These are phyloP conservation scores for Nibea coibor DNA, from an alignment of 2,113 vertebrate genomes.

Conservation along the genomic window DNA sequence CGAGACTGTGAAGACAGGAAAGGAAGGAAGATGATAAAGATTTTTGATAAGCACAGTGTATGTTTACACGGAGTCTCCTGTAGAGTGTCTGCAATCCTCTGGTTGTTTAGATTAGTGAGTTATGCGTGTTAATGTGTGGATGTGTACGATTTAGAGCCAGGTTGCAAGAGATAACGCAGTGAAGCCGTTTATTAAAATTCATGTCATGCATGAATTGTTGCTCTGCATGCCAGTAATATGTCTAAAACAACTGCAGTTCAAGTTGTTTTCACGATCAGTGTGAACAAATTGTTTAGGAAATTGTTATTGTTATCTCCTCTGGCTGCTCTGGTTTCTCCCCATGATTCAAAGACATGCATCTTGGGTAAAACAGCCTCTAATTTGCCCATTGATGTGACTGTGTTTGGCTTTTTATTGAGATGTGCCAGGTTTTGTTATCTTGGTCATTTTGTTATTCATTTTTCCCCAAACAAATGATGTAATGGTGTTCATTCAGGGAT, in stretches of 20 bases:
- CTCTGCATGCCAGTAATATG: neutral
- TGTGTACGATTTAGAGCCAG: neutral
- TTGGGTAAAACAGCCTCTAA: neutral
- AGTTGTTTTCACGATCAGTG: neutral
- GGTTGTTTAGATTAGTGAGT: neutral
- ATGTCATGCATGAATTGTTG: neutral
- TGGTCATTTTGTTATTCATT: neutral
- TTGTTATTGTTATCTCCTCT: neutral
- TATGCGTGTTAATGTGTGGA: neutral
- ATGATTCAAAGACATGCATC: neutral
- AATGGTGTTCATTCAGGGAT: conserved; percentile 10
- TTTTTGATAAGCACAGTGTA: neutral
- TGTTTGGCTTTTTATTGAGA: neutral
- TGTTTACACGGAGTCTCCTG: neutral
- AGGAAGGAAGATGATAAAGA: neutral
- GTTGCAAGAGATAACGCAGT: neutral
- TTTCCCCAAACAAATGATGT: conserved; percentile 9
- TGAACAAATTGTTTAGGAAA: neutral
- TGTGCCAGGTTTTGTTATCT: neutral
- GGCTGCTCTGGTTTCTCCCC: neutral
- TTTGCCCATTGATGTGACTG: neutral
- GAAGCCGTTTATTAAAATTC: neutral
- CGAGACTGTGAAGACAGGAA: neutral
- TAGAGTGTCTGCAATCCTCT: neutral
- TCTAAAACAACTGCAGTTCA: neutral